Percentiles rank a stretch among this genome's conserved stretches.
Conservation (phyloP, 2,888 invertebrate species). For the Oxyteleia sp. region DNA sequence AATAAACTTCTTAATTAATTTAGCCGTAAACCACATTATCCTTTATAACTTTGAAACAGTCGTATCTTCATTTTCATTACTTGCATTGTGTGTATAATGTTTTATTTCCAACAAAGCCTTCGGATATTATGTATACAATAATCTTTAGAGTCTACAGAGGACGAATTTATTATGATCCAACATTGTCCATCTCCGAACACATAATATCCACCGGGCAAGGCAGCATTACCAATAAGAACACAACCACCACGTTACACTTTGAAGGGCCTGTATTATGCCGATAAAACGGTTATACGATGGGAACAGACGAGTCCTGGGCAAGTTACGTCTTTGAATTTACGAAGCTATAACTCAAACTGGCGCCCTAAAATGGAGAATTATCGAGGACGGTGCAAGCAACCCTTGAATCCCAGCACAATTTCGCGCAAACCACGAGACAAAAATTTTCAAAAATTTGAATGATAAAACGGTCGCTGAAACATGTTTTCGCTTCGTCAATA, state of each 20-base stretch:
- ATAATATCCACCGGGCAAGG: constrained; percentile 49
- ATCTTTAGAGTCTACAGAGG: constrained; percentile 6
- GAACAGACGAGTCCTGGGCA: constrained; percentile 70
- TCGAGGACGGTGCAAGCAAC: constrained; percentile 33
- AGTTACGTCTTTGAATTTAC: constrained; percentile 81
- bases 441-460: constrained; percentile 15
- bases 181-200: constrained; percentile 44
- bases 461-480: no score
- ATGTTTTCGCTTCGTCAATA: no score
- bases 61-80: background rate
- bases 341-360: constrained; percentile 81
- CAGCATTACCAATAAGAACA: constrained; percentile 37
- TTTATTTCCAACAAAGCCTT: background rate
- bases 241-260: constrained; percentile 42
- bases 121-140: constrained; percentile 1
- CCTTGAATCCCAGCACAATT: constrained; percentile 41
- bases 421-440: constrained; percentile 14
- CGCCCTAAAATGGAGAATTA: constrained; percentile 66
- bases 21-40: background rate
- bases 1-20: background rate
- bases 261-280: constrained; percentile 75
- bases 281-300: constrained; percentile 76
- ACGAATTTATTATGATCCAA: constrained; percentile 43
- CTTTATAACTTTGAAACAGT: background rate
- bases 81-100: background rate